Evolutionary conservation across 2,113 vertebrate species (phyloP), one percentile per base, ranked within the genome.

Genomic region (Tricholaema leucomelas): DNA sequence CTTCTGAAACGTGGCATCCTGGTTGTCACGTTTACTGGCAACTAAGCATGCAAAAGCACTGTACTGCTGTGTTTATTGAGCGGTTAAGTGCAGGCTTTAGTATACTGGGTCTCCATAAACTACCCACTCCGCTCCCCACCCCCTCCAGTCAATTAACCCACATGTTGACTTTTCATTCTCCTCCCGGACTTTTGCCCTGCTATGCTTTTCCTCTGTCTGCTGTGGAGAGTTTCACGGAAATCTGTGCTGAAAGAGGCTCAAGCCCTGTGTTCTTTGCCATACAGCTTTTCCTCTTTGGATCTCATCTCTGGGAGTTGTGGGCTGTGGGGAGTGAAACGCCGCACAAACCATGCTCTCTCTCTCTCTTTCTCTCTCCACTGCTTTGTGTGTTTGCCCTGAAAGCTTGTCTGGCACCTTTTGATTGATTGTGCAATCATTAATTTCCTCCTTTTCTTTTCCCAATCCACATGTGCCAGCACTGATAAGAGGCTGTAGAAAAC

Each of bases 21-120:
- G 83, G 58, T 86, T 87, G 89, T 71, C 84, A 90, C 71, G 65
- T 8, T 81, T 96, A 87, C 90, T 48, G 36, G 81, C 42, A 95
- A 95, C 76, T 12, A 10, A 87, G 66, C 88, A 88, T 78, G 78
- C 78, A 79, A 81, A 89, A 81, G 8, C 92, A 87, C 33, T 73
- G 55, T 64, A 79, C 83, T 96, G 48, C 71, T 94, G 59, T 79
- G 60, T 93, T 93, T 96, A 61, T 86, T 92, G 84, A 94, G 61
- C 89, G 91, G 70, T 87, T 40, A 82, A 81, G 25, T 14, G 59
- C 77, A 91, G 65, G 31, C 15, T 88, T 72, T 5, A 65, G 38
- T 69, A 27, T 11, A 50, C 2, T 33, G 61, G 30, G 27, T 69
- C n/a, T 86, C 87, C 19, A 13, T 73, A 86, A 91, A 72, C 28